Base-by-base conservation (phyloP, 2,113 vertebrate genomes). In the Perognathus longimembris region DNA sequence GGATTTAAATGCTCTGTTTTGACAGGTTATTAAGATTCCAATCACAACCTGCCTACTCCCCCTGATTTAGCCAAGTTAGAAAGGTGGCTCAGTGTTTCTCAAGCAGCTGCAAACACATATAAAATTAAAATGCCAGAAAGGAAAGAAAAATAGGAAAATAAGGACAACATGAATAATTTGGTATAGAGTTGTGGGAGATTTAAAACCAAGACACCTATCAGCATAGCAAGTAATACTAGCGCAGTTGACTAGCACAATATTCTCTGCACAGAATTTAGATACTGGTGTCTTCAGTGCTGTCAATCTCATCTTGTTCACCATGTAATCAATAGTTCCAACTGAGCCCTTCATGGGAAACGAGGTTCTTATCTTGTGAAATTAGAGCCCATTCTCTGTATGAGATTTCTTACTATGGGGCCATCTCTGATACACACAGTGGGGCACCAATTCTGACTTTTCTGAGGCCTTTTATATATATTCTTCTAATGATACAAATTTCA, bases 1-100 rank as follows among this genome's bases (percentile, higher is more conserved):
- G 73, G 78, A 96, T 96, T 95, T 94, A 97, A 96, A 95, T 96
- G 77, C 40, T 90, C 70, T 89, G 50, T 94, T 97, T 96, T 92
- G 89, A 95, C 66, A 84, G 83, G 42, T 90, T 94, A 95, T 95
- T 96, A 96, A 92, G 86, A 93, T 92, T 92, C 87, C 61, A 94
- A 73, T 83, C 82, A 85, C 38, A 94, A 76, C 66, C 82, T 88
- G 66, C 59, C 78, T 91, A 70, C 22, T 89, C 61, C 20, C 14
- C 36, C 28, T 77, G 66, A 89, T 95, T 83, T 69, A 85, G 22
- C 64, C 78, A 69, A 81, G 85, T 89, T 70, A 79, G 59, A 80
- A 93, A 91, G 30, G 38, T 61, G 67, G 89, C 14, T 79, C 28
- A 77, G 30, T 90, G 66, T 91, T 32, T 94, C 74, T 88, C 89